These are phyloP conservation scores for Acleris literana DNA, from an alignment of 2,888 invertebrate genomes.

Conservation along the genomic window DNA sequence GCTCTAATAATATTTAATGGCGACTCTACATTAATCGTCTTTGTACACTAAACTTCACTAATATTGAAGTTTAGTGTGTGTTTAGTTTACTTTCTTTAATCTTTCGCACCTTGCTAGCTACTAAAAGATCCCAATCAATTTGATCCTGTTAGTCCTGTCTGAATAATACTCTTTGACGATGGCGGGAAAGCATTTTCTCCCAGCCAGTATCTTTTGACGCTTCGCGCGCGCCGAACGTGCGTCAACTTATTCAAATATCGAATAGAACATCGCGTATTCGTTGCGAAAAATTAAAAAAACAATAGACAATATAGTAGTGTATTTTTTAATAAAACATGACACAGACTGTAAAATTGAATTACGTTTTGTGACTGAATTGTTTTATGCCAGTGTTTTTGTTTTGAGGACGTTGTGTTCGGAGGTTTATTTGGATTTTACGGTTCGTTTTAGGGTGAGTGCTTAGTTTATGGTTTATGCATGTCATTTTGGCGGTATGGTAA, in stretches of 20 bases:
- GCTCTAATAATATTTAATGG: too few relatives aligned
- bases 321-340: conserved; percentile 22
- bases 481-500: conserved; percentile 18
- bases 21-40: too few relatives aligned
- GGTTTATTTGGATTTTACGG: conserved; percentile 46
- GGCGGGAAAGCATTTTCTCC: conserved; percentile 66
- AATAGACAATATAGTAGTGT: conserved; percentile 2
- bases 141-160: conserved; percentile 4
- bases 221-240: conserved; percentile 57
- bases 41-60: too few relatives aligned
- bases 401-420: conserved; percentile 31
- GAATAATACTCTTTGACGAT: conserved; percentile 57
- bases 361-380: conserved; percentile 24
- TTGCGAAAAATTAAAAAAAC: conserved; percentile 33
- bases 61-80: too few relatives aligned
- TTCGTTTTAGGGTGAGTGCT: conserved; percentile 43
- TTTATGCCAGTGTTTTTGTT: conserved; percentile 37
- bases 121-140: too few relatives aligned
- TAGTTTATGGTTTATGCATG: conserved; percentile 19
- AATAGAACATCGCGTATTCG: conserved; percentile 44
- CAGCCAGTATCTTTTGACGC: conserved; percentile 62
- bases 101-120: too few relatives aligned
- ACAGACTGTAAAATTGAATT: conserved; percentile 26
- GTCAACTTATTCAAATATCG: conserved; percentile 53
- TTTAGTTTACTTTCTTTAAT: too few relatives aligned